Base-by-base conservation (phyloP, 1,140 invertebrate species). In the Drosophila virilis region DNA sequence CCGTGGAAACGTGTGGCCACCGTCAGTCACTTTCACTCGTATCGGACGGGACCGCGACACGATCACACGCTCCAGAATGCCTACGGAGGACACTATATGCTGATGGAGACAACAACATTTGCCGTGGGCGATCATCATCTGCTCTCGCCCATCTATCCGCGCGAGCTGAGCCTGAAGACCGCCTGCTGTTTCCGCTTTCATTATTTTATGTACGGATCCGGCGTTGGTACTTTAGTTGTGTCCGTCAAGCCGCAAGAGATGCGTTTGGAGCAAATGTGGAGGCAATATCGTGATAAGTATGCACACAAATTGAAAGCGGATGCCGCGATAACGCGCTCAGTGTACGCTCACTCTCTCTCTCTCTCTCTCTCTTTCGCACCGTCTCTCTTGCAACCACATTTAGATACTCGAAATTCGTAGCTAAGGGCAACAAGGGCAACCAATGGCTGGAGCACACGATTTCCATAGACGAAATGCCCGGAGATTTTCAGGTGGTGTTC, bases 131-230 rank as follows among this genome's bases (percentile, higher is more conserved):
- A 22, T 15, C 54, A 76, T 28, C 74, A 79, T 8, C 32, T 92
- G 0, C 6, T 82, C 0, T 92, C 91, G 8, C 91, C 91, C 9
- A 76, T 89, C 7, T 92, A 92, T 57, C 17, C 71, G 1, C 59
- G 62, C 1, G 52, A 42, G 0, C 40, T 91, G 6, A 91, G 78
- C 42, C 55, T 91, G 9, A 88, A 79, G 55, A 91, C 86, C 0
- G 78, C 75, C 10, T 92, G 91, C 59, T 92, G 91, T 28, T 92
- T 92, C 43, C 73, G 71, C 12, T 91, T 92, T 28, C 78, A 85
- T 32, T 92, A 91, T 58, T 81, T 85, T 13, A 92, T 92, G 91
- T 92, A 79, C 17, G 91, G 91, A 6, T 32, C 37, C 1, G 88
- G 77, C 10, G 91, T 92, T 2, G 91, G 78, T 7, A 74, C n/a